Percentiles rank a stretch among this genome's conserved stretches.
Evolutionary conservation across 2,888 invertebrate species (phyloP).

Genomic region (Panzeria rudis): DNA sequence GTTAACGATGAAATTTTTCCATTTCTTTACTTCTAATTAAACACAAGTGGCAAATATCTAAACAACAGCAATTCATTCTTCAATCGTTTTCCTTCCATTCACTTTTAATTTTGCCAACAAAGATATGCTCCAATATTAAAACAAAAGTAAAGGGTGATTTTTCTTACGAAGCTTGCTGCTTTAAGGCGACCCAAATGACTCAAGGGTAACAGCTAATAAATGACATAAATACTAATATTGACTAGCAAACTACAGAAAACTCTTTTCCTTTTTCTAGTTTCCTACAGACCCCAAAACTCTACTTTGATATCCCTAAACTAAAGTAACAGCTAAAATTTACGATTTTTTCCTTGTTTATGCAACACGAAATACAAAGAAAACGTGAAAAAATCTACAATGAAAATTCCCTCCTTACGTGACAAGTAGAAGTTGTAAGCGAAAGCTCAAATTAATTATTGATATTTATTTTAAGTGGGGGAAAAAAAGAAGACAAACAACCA

Average conservation of each 20-base stretch:
- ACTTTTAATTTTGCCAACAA: not conserved
- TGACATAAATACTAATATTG: no score
- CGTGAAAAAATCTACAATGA: not conserved
- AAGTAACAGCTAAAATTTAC: no score
- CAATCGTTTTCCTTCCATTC: not conserved
- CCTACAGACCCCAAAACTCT: no score
- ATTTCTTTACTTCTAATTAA: slow-evolving; percentile 36
- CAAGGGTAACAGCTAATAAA: no score
- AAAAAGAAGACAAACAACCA: no score
- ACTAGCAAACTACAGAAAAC: no score
- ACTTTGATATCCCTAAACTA: no score
- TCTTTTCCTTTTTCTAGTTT: no score
- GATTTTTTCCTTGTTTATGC: no score
- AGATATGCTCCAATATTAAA: not conserved
- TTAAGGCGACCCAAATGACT: no score
- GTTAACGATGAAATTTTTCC: not conserved
- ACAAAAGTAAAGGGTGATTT: not conserved
- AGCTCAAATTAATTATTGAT: not conserved
- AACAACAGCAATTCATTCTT: slow-evolving; percentile 11
- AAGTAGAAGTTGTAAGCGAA: not conserved
- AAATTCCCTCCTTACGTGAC: not conserved
- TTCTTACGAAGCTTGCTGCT: no score
- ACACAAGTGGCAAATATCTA: slow-evolving; percentile 14
- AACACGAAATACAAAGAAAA: no score
- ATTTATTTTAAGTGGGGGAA: not conserved